Conservation (phyloP, 2,888 invertebrate species). For the Scaptomyza parva region DNA sequence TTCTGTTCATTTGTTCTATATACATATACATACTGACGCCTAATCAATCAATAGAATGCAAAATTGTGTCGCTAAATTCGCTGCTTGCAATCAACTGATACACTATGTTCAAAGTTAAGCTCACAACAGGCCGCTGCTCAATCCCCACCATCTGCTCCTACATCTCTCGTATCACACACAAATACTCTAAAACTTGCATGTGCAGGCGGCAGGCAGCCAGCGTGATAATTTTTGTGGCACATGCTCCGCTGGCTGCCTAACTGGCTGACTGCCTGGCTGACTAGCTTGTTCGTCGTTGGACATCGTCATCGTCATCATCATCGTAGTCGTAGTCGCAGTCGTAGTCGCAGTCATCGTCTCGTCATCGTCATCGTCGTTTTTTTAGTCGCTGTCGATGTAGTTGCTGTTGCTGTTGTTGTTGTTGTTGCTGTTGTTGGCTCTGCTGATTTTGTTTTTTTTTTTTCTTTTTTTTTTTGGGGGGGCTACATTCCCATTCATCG, state of each 20-base stretch:
- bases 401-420: conserved; percentile 10
- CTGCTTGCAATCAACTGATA: background rate
- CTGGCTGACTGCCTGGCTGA: conserved; percentile 3
- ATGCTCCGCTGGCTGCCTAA: conserved; percentile 36
- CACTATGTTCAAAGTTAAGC: background rate
- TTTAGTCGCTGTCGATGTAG: conserved; percentile 30
- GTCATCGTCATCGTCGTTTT: conserved; percentile 21
- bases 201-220: conserved; percentile 23
- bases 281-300: conserved; percentile 34
- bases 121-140: conserved; percentile 12
- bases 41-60: no score
- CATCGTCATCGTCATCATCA: conserved; percentile 33
- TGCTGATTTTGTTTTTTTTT: conserved; percentile 9
- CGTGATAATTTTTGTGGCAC: conserved; percentile 43
- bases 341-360: conserved; percentile 29
- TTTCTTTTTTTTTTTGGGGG: conserved; percentile 26
- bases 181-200: background rate
- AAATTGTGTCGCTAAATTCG: background rate
- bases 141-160: background rate
- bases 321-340: background rate
- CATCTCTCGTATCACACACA: background rate
- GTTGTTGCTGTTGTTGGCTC: conserved; percentile 36
- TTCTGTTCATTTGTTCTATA: no score
- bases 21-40: no score
- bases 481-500: conserved; percentile 57